Evolutionary conservation across 2,888 invertebrate genomes (phyloP).

Genomic region (Limenitis arthemis): DNA sequence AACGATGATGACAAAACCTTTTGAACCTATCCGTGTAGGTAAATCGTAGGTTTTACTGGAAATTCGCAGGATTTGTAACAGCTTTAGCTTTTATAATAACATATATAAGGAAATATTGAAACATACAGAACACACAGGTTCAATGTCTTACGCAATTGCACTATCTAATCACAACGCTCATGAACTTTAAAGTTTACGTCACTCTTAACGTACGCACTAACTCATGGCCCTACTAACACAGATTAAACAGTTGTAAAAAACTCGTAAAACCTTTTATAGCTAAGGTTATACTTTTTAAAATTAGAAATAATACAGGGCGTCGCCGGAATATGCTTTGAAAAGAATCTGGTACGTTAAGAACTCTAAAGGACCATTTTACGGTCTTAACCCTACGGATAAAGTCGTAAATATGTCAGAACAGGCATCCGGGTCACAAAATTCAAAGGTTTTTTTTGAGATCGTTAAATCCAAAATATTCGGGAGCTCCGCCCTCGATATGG

Average conservation of each 20-base stretch:
- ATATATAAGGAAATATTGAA: constrained; percentile 3
- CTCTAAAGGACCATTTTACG: constrained; percentile 38
- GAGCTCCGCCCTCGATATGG: constrained; percentile 35
- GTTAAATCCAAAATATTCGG: constrained; percentile 44
- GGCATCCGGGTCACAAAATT: constrained; percentile 46
- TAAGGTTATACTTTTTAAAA: constrained; percentile 55
- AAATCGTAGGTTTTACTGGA: too few relatives aligned
- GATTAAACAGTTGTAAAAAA: constrained; percentile 68
- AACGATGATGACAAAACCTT: too few relatives aligned
- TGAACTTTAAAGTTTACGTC: constrained; percentile 25
- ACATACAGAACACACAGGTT: constrained; percentile 17
- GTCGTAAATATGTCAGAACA: constrained; percentile 55
- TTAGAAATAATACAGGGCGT: constrained; percentile 51
- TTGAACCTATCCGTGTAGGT: too few relatives aligned
- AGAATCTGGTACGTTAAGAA: constrained; percentile 47
- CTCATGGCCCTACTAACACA: constrained; percentile 45
- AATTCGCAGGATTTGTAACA: too few relatives aligned
- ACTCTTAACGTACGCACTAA: constrained; percentile 36
- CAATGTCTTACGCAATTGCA: constrained; percentile 17
- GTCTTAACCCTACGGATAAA: constrained; percentile 45
- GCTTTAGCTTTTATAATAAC: not conserved
- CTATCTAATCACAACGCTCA: constrained; percentile 24
- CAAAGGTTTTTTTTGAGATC: constrained; percentile 41
- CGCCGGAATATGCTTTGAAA: constrained; percentile 45
- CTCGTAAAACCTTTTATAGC: constrained; percentile 61